Base-by-base conservation (phyloP, 2,113 vertebrate species). In the Atherinomorus stipes region DNA sequence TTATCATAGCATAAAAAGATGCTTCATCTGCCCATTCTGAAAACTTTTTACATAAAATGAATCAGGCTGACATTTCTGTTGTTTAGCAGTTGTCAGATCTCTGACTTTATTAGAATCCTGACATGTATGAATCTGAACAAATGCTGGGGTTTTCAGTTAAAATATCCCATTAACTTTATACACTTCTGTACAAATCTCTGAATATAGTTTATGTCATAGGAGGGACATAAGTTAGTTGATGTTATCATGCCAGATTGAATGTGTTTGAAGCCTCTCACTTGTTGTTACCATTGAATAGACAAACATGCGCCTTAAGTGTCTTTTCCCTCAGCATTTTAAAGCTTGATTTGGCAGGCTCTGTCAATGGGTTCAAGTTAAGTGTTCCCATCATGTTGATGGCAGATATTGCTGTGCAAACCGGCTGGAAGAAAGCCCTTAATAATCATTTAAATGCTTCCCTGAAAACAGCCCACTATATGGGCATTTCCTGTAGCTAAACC, bases 331-430 rank as follows among this genome's bases (percentile, higher is more conserved):
- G 19, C 28, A 45, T 49, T 74, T 51, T 56, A n/a, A 66, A 67
- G 64, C 37, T 50, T 38, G 34, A 72, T 31, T 53, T 62, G 22
- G 38, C 49, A 42, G 42, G 7, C 2, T 11, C 9, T 2, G 1
- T 45, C 5, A 47, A 37, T 8, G 4, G 23, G 68, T 59, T 58
- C 5, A 23, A 37, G 52, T 49, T 3, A 8, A 53, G 23, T 71
- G 21, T 72, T 78, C 64, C 53, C 70, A 75, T 89, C 78, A 63
- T 58, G 74, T 76, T 63, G 69, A 76, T 73, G 79, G 77, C 57
- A 71, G 76, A 69, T 77, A 53, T 52, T 21, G 45, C 28, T 22
- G 28, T n/a, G 42, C 44, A 47, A 23, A 67, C 12, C 7, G 42
- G 21, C 58, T 60, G 44, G 6, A 54, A 28, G 21, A 22, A 69